phyloP scores from a whole-genome alignment of 2,113 vertebrate genomes.

The Toxotes chatareus region DNA sequence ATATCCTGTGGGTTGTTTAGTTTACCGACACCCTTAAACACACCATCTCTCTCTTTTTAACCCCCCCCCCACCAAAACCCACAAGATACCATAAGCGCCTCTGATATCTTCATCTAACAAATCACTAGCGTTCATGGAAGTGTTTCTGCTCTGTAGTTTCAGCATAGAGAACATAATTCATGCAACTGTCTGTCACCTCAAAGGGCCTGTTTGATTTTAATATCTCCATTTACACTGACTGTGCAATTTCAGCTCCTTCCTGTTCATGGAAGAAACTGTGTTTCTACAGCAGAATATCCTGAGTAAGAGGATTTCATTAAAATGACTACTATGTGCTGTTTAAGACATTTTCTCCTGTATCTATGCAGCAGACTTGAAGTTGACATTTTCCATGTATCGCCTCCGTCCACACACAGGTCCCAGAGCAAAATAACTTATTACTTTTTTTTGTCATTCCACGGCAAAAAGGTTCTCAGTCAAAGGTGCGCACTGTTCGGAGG shows the following conservation, averaged over 20 bases:
- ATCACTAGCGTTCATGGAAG: background rate
- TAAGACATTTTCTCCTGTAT: slow-evolving; percentile 67
- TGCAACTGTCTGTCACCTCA: background rate
- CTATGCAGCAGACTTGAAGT: slow-evolving; percentile 63
- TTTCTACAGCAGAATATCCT: slow-evolving; percentile 25
- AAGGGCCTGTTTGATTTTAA: slow-evolving; percentile 8
- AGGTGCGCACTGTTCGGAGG: slow-evolving; percentile 43
- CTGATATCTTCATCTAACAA: slow-evolving; percentile 25
- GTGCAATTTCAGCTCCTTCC: slow-evolving; percentile 11
- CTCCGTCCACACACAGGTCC: slow-evolving; percentile 36
- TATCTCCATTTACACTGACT: slow-evolving; percentile 30
- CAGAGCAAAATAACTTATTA: slow-evolving; percentile 56
- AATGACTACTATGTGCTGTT: slow-evolving; percentile 42
- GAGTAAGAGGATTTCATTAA: slow-evolving; percentile 12
- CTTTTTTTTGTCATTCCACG: slow-evolving; percentile 24
- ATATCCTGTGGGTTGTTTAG: slow-evolving; percentile 62
- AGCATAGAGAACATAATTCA: slow-evolving; percentile 18
- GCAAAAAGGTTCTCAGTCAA: slow-evolving; percentile 49
- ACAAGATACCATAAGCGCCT: slow-evolving; percentile 36
- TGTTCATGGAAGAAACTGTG: slow-evolving; percentile 5
- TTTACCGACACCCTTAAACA: slow-evolving; percentile 62
- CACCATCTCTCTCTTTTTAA: slow-evolving; percentile 26
- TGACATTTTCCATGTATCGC: slow-evolving; percentile 3
- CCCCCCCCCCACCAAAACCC: slow-evolving; percentile 30
- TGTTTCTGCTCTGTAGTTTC: slow-evolving; percentile 12